These are phyloP conservation scores for Nannoperca australis DNA, from an alignment of 2,797 vertebrate genomes.

Conservation along the genomic window DNA sequence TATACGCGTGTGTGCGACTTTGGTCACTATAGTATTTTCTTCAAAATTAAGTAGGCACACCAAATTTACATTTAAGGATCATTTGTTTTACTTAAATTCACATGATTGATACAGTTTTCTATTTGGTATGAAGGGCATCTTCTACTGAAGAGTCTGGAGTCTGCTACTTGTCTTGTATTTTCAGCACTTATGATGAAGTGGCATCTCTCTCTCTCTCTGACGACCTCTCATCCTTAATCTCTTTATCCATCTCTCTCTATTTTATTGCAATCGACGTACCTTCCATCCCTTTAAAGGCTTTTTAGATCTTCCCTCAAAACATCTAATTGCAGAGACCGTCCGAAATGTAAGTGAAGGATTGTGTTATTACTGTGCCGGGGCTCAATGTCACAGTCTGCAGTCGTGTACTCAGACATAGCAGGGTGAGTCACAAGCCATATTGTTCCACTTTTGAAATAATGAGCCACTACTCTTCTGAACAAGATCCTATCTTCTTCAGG, in stretches of 20 bases:
- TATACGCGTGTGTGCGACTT: neutral
- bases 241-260: neutral
- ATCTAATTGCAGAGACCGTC: slow-evolving; percentile 5
- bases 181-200: neutral
- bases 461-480: slow-evolving; percentile 2
- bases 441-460: slow-evolving; percentile 44
- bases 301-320: neutral
- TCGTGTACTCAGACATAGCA: slow-evolving; percentile 1
- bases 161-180: neutral
- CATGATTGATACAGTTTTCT: neutral
- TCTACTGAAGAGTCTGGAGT: neutral
- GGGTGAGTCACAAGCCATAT: slow-evolving; percentile 29
- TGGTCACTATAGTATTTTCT: neutral
- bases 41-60: neutral
- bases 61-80: neutral
- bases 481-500: neutral
- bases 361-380: neutral
- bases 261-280: neutral
- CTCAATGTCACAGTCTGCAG: slow-evolving; percentile 18
- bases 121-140: neutral
- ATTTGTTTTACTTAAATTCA: neutral
- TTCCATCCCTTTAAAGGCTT: neutral
- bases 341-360: neutral
- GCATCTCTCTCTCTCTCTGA: neutral
- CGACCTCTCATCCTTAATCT: neutral